Percentiles rank a stretch among this genome's conserved stretches.
Conservation (phyloP, 2,888 invertebrate genomes). For the Sarcophaga caerulescens region DNA sequence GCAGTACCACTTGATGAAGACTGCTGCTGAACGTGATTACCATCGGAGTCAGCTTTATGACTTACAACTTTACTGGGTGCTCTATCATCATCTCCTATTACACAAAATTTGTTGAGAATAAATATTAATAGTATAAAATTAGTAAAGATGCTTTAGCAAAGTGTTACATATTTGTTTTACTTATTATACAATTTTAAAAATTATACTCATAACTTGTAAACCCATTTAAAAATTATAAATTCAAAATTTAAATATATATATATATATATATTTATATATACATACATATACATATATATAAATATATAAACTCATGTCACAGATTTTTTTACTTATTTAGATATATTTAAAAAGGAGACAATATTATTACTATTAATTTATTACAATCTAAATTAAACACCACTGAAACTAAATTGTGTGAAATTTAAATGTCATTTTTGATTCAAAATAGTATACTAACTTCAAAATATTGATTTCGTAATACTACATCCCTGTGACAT, state of each 20-base stretch:
- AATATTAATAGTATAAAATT: background rate
- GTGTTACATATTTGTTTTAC: background rate
- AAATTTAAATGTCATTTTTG: no score
- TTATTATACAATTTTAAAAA: no score
- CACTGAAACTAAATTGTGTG: no score
- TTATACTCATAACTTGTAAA: background rate
- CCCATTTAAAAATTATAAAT: background rate
- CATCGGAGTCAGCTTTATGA: slow-evolving; percentile 84
- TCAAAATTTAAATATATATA: no score
- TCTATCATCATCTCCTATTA: slow-evolving; percentile 52
- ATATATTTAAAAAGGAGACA: no score
- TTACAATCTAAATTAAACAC: no score
- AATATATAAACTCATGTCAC: no score
- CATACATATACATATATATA: no score
- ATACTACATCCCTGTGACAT: background rate
- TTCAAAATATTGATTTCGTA: background rate
- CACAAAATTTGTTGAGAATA: background rate
- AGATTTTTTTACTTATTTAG: no score
- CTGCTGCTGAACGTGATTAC: slow-evolving; percentile 84
- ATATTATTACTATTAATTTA: no score
- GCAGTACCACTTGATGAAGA: slow-evolving; percentile 74
- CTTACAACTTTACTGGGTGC: slow-evolving; percentile 66
- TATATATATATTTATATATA: no score
- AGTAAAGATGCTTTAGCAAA: background rate
- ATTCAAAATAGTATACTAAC: no score